Evolutionary conservation across 2,888 invertebrate genomes (phyloP), one percentile per base, ranked within the genome.

Genomic region (Tortrix viridana): DNA sequence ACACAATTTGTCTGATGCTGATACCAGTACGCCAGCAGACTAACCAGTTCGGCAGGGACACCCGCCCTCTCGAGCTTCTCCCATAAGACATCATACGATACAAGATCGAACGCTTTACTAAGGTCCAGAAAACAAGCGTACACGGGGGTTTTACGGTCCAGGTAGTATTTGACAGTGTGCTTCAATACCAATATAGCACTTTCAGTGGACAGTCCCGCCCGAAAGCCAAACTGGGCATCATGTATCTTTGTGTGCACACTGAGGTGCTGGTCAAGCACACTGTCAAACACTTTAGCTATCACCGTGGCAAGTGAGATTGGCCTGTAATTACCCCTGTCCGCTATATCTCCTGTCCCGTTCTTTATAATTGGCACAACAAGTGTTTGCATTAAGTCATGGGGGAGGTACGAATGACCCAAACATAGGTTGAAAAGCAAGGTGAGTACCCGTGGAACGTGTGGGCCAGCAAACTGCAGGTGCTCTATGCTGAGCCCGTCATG

Each of bases 21-120:
- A 41, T 41, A 41, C 41, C 41, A 41, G 46, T 47, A 47, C 12
- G 46, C 4, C 20, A 47, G 20, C 14, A 47, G 20, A 12, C 22
- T 20, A 6, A 47, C 46, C 20, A 47, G 46, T 20, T 47, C 46
- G 46, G 46, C 46, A 47, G 46, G 20, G 20, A 47, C 46, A 20
- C 46, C 46, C 12, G 46, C 46, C 46, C 12, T 22, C 20, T 47
- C 46, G 12, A 47, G 46, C 22, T 47, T 47, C n/a, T n/a, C n/a
- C n/a, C n/a, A n/a, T n/a, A n/a, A n/a, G n/a, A n/a, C n/a, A n/a
- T n/a, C n/a, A n/a, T 41, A 14, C 41, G n/a, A 41, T 6, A 37
- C 9, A 1, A 22, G 22, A 4, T 22, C 22, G 22, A 22, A 22
- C 2, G 22, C 22, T 4, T 22, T 22, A 2, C 3, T 3, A 22